These are phyloP conservation scores for Ichneumon xanthorius DNA, from an alignment of 2,888 invertebrate species.

Conservation along the genomic window DNA sequence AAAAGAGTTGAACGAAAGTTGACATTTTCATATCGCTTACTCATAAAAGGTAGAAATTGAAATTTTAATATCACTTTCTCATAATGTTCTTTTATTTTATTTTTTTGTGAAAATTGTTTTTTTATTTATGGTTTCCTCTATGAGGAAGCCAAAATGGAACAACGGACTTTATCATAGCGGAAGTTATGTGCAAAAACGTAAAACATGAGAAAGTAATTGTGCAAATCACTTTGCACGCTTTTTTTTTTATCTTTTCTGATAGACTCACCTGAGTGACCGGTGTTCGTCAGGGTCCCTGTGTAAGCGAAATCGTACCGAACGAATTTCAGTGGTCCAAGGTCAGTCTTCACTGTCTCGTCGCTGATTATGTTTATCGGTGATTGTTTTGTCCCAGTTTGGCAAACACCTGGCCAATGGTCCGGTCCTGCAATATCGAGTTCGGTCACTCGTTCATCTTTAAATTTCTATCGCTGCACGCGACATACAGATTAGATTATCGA, in stretches of 20 bases:
- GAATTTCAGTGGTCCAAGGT: conserved; percentile 86
- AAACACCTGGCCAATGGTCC: conserved; percentile 88
- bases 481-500: not conserved
- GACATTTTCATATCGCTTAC: too few relatives aligned
- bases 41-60: too few relatives aligned
- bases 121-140: too few relatives aligned
- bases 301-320: conserved; percentile 86
- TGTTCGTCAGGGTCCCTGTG: conserved; percentile 87
- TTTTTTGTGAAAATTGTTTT: too few relatives aligned
- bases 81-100: too few relatives aligned
- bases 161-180: too few relatives aligned
- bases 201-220: too few relatives aligned
- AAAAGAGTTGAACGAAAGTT: too few relatives aligned
- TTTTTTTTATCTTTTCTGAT: not conserved
- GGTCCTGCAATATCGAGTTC: conserved; percentile 72
- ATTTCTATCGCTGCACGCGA: not conserved
- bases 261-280: conserved; percentile 89
- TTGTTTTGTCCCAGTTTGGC: conserved; percentile 88
- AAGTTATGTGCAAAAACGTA: too few relatives aligned
- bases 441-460: not conserved
- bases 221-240: too few relatives aligned
- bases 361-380: conserved; percentile 92
- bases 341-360: conserved; percentile 86
- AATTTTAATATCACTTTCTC: too few relatives aligned
- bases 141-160: too few relatives aligned